A percentile compares a stretch with the other conserved stretches of the same genome.
phyloP scores from a whole-genome alignment of 2,888 invertebrate genomes.

The Microdon myrmicae region DNA sequence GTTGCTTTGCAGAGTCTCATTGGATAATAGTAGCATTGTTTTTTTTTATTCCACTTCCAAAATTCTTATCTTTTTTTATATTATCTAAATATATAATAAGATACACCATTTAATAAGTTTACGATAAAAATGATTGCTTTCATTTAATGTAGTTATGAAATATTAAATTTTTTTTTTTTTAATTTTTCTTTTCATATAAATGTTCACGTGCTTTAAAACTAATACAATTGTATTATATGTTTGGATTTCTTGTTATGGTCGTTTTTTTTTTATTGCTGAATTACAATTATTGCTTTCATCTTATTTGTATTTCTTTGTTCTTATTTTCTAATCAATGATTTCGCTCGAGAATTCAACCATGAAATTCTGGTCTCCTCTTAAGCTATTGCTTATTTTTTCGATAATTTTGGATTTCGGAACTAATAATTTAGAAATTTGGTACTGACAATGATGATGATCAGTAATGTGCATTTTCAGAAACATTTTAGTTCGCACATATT shows the following conservation, averaged over 20 bases:
- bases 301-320: constrained; percentile 8
- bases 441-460: too few relatives aligned
- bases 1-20: constrained; percentile 53
- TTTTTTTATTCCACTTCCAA: constrained; percentile 33
- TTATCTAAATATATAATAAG: constrained; percentile 49
- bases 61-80: constrained; percentile 17
- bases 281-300: constrained; percentile 37
- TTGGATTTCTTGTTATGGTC: constrained; percentile 23
- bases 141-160: constrained; percentile 49
- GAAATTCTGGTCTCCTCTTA: too few relatives aligned
- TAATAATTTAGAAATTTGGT: constrained; percentile 22
- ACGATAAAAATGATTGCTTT: constrained; percentile 53
- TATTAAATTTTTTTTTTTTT: constrained; percentile 28
- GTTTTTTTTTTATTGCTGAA: constrained; percentile 41
- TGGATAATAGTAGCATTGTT: constrained; percentile 27
- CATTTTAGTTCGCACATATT: too few relatives aligned
- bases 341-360: too few relatives aligned
- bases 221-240: constrained; percentile 13
- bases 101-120: constrained; percentile 51
- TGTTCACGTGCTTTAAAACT: constrained; percentile 26
- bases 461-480: too few relatives aligned
- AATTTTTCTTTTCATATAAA: constrained; percentile 31
- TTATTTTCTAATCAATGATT: constrained; percentile 24
- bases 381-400: constrained; percentile 13
- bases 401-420: constrained; percentile 14